A percentile compares a stretch with the other conserved stretches of the same genome.
Conservation (phyloP, 2,797 vertebrate species). For the Furcifer pardalis region DNA sequence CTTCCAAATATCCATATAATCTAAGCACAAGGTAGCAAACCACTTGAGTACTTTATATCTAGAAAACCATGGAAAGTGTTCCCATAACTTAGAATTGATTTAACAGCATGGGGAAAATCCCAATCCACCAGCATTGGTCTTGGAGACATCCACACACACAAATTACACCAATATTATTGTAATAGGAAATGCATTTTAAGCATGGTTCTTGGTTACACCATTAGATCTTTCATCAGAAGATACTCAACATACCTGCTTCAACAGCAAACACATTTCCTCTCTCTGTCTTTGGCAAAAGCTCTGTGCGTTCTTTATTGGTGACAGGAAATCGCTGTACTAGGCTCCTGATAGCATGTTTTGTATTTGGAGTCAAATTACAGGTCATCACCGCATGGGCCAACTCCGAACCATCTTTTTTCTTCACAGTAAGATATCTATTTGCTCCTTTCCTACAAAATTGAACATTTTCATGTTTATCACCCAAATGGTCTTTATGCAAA, state of each 20-base stretch:
- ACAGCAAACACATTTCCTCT: constrained; percentile 71
- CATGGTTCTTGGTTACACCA: background rate
- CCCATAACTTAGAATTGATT: too few species aligned
- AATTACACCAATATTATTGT: background rate
- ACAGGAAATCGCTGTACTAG: constrained; percentile 89
- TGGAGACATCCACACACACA: background rate
- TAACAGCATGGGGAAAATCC: too few species aligned
- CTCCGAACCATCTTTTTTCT: constrained; percentile 85
- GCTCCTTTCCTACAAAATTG: constrained; percentile 83
- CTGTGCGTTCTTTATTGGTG: constrained; percentile 84
- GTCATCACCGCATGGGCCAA: constrained; percentile 77
- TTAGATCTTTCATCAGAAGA: constrained; percentile 29
- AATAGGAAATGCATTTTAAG: background rate
- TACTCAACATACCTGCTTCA: constrained; percentile 77
- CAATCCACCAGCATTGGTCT: background rate
- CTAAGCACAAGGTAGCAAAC: background rate
- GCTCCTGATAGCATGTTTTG: constrained; percentile 76
- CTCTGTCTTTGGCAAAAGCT: constrained; percentile 82
- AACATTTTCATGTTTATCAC: background rate
- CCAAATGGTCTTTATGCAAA: constrained; percentile 1
- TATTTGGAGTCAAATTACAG: constrained; percentile 80
- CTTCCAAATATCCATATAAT: background rate
- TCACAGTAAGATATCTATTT: constrained; percentile 86
- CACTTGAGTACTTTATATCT: too few species aligned
- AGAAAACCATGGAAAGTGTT: too few species aligned